Conservation (phyloP, 2,113 vertebrate species). For the Ascaphus truei region DNA sequence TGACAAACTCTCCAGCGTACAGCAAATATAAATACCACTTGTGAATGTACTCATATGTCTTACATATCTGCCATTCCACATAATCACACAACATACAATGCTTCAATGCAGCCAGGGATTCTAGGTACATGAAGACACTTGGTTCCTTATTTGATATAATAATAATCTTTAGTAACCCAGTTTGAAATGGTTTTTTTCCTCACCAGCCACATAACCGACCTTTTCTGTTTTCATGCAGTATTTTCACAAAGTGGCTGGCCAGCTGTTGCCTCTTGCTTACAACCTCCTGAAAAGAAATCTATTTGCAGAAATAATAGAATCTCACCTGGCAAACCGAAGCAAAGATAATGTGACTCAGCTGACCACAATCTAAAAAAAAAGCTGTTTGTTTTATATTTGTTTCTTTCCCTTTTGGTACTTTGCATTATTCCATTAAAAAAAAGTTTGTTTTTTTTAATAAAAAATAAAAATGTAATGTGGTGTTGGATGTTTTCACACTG, state of each 20-base stretch:
- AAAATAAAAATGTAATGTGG: constrained; percentile 31
- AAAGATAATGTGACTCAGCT: constrained; percentile 76
- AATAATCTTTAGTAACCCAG: neutral
- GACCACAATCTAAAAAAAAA: neutral
- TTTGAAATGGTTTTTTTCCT: neutral
- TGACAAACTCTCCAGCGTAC: too few relatives aligned
- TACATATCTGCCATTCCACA: too few relatives aligned
- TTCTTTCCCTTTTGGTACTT: constrained; percentile 2
- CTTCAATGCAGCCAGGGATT: neutral
- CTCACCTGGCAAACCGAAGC: constrained; percentile 74
- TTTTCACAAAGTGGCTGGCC: constrained; percentile 89
- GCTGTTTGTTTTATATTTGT: neutral
- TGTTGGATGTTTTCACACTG: too few relatives aligned
- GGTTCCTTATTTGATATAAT: neutral
- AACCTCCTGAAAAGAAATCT: constrained; percentile 80
- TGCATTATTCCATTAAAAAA: neutral
- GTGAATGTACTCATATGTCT: too few relatives aligned
- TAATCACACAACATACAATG: too few relatives aligned
- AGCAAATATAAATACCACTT: too few relatives aligned
- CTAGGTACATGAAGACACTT: neutral
- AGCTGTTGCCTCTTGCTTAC: constrained; percentile 90
- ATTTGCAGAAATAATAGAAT: constrained; percentile 85
- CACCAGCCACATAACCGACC: too few relatives aligned
- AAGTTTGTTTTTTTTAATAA: constrained; percentile 35
- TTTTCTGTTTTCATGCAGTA: constrained; percentile 65